A percentile compares a stretch with the other conserved stretches of the same genome.
phyloP scores from a whole-genome alignment of 2,113 vertebrate genomes.

The Axis porcinus region DNA sequence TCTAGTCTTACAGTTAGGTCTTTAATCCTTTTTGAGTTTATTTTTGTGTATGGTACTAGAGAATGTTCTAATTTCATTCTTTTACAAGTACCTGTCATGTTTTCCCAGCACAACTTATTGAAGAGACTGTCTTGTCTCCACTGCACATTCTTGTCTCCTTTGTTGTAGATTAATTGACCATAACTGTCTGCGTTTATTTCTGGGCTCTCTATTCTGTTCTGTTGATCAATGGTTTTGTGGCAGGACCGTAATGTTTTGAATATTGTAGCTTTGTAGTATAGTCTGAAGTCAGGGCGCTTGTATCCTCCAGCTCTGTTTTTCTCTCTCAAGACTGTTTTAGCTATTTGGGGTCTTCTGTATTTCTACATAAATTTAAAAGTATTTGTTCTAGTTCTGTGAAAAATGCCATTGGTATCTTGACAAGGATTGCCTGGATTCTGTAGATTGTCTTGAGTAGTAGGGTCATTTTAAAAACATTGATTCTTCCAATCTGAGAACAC shows the following conservation, averaged over 20 bases:
- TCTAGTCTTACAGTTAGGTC: not conserved
- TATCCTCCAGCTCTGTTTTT: not conserved
- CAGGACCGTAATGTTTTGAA: not conserved
- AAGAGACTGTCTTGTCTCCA: not conserved
- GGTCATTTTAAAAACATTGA: not conserved
- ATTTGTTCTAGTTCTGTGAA: not conserved
- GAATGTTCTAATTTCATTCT: not conserved
- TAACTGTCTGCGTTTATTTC: not conserved
- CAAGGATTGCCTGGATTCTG: not conserved
- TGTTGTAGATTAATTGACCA: not conserved
- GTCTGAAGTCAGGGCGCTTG: not conserved
- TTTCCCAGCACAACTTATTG: not conserved
- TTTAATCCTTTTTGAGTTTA: not conserved
- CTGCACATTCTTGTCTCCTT: not conserved
- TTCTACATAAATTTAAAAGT: not conserved
- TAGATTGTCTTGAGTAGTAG: not conserved
- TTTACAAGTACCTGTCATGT: not conserved
- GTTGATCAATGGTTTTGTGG: not conserved
- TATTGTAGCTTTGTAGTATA: not conserved
- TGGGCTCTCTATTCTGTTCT: not conserved
- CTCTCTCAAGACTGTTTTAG: not conserved
- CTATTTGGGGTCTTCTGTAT: not conserved
- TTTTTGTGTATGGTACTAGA: not conserved
- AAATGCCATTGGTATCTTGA: not conserved
- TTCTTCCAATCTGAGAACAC: not conserved